Percentiles rank a stretch among this genome's conserved stretches.
phyloP scores from a whole-genome alignment of 2,113 vertebrate genomes.

The Pungitius pungitius region DNA sequence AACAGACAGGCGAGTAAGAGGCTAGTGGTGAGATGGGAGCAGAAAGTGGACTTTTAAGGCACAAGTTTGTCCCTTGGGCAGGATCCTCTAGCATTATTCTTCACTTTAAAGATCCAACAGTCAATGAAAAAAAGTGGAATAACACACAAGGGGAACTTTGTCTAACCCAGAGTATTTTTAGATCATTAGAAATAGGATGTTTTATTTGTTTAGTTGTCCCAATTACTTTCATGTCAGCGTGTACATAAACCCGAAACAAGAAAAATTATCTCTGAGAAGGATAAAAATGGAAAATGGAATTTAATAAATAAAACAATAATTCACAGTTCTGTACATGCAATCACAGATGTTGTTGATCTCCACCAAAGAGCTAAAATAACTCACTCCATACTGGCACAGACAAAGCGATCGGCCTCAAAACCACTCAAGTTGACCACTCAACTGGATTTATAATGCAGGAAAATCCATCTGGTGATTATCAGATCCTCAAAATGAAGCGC shows the following conservation, averaged over 20 bases:
- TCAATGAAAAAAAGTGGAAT: background rate
- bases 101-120: conserved; percentile 18
- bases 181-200: background rate
- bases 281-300: background rate
- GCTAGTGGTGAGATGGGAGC: background rate
- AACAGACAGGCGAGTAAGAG: conserved; percentile 37
- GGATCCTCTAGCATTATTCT: background rate
- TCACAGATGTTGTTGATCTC: background rate
- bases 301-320: conserved; percentile 5
- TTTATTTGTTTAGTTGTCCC: background rate
- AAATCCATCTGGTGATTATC: background rate
- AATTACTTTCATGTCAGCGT: background rate
- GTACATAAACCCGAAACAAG: too few species aligned
- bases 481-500: background rate
- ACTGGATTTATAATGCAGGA: background rate
- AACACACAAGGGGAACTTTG: background rate
- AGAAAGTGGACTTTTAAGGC: conserved; percentile 13
- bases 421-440: conserved; percentile 12
- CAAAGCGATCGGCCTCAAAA: conserved; percentile 2
- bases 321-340: background rate
- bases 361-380: background rate
- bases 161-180: background rate
- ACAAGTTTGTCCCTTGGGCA: conserved; percentile 9
- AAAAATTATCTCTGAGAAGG: background rate
- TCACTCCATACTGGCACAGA: background rate